Evolutionary conservation across 2,113 vertebrate species (phyloP), one percentile per base, ranked within the genome.

Genomic region (Hemichromis elongatus): DNA sequence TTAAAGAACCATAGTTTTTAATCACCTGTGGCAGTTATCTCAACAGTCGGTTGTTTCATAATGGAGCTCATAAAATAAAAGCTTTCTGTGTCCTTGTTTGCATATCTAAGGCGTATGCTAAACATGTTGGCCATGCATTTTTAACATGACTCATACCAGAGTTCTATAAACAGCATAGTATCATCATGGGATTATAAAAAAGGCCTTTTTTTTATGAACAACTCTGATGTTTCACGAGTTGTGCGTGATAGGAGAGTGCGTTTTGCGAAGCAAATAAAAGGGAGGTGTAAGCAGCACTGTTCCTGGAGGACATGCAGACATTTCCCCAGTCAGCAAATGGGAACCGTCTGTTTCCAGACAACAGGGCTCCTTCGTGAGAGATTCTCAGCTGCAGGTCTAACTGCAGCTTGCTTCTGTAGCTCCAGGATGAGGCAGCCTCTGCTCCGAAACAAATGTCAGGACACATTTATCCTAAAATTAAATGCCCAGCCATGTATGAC

Each of bases 261-360:
- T 85, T 92, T 91, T 94, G 90, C 86, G 88, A 89, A 80, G 89
- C 83, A 91, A 93, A 90, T 91, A 82, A 79, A 87, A 88, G 42
- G 50, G n/a, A 88, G 45, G 84, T 88, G 70, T 52, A 52, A 68
- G 88, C 86, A 40, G 81, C 77, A 6, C 21, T 79, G 92, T 78
- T 92, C 92, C 92, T 93, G 73, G 89, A 90, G 90, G 89, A 93
- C 83, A 50, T 78, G 82, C 82, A 90, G 79, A 90, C 80, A 83
- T 90, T 89, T 94, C 90, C 92, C 90, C 82, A 87, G 91, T 94
- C 93, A 94, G 93, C 93, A 93, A 93, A 93, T 18, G 79, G 63
- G 93, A 93, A 92, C 87, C 66, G 53, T 93, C 90, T 92, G 93
- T 93, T 93, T 92, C 89, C 88, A 95, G 93, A 94, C 90, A 94